Conservation (phyloP, 2,888 invertebrate species). For the Callimorpha dominula region DNA sequence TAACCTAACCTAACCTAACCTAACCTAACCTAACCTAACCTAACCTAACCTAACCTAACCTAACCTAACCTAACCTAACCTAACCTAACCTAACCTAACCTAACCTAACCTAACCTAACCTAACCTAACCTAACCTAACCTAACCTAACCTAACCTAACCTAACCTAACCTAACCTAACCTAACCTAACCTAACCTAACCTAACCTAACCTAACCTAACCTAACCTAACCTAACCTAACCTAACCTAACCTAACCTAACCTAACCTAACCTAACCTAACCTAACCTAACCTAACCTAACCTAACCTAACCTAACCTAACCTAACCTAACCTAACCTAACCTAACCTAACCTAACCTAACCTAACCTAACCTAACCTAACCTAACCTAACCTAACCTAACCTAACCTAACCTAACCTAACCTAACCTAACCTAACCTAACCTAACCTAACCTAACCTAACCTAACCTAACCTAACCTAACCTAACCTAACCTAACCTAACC, state of each 20-base stretch:
- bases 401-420: too few relatives aligned
- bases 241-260: constrained; percentile 3
- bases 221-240: constrained; percentile 7
- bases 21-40: constrained; percentile 47
- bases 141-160: constrained; percentile 38
- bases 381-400: too few relatives aligned
- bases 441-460: too few relatives aligned
- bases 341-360: too few relatives aligned
- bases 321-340: too few relatives aligned
- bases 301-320: constrained; percentile 3
- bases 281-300: constrained; percentile 3
- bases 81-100: constrained; percentile 43
- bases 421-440: too few relatives aligned
- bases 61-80: constrained; percentile 38
- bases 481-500: too few relatives aligned
- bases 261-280: constrained; percentile 3
- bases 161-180: constrained; percentile 36
- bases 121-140: constrained; percentile 40
- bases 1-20: constrained; percentile 48
- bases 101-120: constrained; percentile 40
- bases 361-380: too few relatives aligned
- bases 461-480: too few relatives aligned
- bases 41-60: constrained; percentile 41
- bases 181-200: constrained; percentile 35
- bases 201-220: constrained; percentile 29